Percentiles rank a stretch among this genome's conserved stretches.
These are phyloP conservation scores for Callorhinus ursinus DNA, from an alignment of 2,113 vertebrate species.

Conservation along the genomic window DNA sequence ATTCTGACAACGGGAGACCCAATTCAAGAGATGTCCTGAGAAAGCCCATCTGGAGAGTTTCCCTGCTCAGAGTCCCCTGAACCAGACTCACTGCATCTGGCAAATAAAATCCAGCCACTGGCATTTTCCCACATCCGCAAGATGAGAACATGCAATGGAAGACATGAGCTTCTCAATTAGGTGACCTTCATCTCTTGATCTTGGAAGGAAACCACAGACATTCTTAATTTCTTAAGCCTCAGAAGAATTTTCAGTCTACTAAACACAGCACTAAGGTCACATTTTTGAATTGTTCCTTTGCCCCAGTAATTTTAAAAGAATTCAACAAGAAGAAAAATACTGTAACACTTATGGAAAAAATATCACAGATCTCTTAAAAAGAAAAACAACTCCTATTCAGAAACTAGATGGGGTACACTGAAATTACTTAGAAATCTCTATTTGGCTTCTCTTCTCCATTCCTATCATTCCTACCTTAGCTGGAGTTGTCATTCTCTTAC, in stretches of 20 bases:
- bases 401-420: not conserved
- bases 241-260: slow-evolving; percentile 50
- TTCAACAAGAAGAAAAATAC: not conserved
- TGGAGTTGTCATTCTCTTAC: not conserved
- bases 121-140: not conserved
- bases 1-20: not conserved
- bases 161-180: not conserved
- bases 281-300: slow-evolving; percentile 50
- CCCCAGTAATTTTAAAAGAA: slow-evolving; percentile 44
- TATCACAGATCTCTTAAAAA: not conserved
- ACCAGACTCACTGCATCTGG: not conserved
- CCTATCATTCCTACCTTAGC: not conserved
- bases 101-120: not conserved
- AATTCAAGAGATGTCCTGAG: not conserved
- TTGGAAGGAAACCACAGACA: slow-evolving; percentile 45
- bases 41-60: not conserved
- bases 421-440: not conserved
- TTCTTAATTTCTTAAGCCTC: slow-evolving; percentile 52
- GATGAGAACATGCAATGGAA: not conserved
- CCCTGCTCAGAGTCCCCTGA: not conserved
- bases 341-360: not conserved
- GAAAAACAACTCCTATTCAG: slow-evolving; percentile 1
- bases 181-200: slow-evolving; percentile 9
- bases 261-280: slow-evolving; percentile 35
- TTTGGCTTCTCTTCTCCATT: not conserved